Evolutionary conservation across 2,113 vertebrate species (phyloP).

Genomic region (Neotoma lepida): DNA sequence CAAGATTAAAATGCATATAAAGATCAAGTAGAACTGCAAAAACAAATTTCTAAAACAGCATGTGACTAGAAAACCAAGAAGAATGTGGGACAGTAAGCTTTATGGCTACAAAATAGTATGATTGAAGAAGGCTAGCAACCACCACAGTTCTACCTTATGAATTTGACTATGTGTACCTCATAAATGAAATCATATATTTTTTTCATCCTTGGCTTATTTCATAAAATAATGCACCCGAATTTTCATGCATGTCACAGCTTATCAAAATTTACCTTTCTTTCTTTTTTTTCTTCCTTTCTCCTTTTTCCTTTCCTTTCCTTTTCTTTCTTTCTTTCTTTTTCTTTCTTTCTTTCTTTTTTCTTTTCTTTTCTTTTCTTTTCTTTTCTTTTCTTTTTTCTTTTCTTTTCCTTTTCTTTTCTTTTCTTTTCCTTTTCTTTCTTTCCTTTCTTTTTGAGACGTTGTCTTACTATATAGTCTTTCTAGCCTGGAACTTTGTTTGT

Average conservation of each 20-base stretch:
- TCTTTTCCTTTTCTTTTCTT: too few relatives aligned
- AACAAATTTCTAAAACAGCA: background rate
- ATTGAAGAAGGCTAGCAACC: background rate
- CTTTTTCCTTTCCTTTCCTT: too few relatives aligned
- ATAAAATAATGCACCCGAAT: background rate
- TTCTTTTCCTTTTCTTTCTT: too few relatives aligned
- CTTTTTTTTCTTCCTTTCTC: too few relatives aligned
- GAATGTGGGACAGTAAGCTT: background rate
- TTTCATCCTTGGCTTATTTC: slow-evolving; percentile 5
- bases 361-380: too few relatives aligned
- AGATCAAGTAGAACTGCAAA: background rate
- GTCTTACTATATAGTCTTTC: background rate
- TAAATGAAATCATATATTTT: slow-evolving; percentile 31
- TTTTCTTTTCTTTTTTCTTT: too few relatives aligned
- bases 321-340: background rate
- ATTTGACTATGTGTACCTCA: background rate
- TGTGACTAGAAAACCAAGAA: slow-evolving; percentile 11
- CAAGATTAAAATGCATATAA: slow-evolving; percentile 16
- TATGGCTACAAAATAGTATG: slow-evolving; percentile 11
- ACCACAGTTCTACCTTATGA: background rate
- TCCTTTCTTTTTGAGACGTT: background rate
- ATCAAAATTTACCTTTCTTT: background rate
- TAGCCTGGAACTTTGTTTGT: background rate
- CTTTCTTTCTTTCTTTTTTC: background rate
- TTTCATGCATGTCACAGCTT: background rate